phyloP scores from a whole-genome alignment of 2,888 invertebrate genomes.

The Nymphalis c-album region DNA sequence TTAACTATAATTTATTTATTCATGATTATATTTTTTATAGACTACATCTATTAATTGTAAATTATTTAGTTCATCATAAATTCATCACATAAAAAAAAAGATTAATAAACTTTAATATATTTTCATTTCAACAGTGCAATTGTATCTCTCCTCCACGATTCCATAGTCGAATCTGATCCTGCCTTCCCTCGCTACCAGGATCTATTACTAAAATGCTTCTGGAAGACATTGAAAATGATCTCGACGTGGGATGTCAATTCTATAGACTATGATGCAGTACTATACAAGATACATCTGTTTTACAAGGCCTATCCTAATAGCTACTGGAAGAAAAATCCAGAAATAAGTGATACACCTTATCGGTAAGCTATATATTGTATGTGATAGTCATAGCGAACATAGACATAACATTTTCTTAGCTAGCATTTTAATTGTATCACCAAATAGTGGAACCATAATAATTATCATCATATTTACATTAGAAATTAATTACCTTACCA shows the following conservation, averaged over 20 bases:
- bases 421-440: too few relatives aligned
- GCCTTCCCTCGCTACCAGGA: conserved; percentile 87
- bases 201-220: conserved; percentile 94
- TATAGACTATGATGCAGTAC: conserved; percentile 88
- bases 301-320: conserved; percentile 92
- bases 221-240: conserved; percentile 95
- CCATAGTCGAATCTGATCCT: conserved; percentile 85
- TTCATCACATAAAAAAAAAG: too few relatives aligned
- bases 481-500: too few relatives aligned
- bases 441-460: too few relatives aligned
- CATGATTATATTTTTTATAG: background rate
- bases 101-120: background rate
- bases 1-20: too few relatives aligned
- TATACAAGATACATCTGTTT: conserved; percentile 93
- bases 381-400: too few relatives aligned
- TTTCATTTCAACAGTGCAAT: conserved; percentile 85
- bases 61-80: too few relatives aligned
- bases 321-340: conserved; percentile 92
- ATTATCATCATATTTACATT: too few relatives aligned
- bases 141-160: conserved; percentile 92
- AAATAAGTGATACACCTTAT: conserved; percentile 89
- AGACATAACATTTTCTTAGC: too few relatives aligned
- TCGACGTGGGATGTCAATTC: conserved; percentile 88
- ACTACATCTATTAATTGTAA: too few relatives aligned
- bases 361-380: conserved; percentile 57